Conservation (phyloP, 1,140 invertebrate species). For the Eueides isabella region DNA sequence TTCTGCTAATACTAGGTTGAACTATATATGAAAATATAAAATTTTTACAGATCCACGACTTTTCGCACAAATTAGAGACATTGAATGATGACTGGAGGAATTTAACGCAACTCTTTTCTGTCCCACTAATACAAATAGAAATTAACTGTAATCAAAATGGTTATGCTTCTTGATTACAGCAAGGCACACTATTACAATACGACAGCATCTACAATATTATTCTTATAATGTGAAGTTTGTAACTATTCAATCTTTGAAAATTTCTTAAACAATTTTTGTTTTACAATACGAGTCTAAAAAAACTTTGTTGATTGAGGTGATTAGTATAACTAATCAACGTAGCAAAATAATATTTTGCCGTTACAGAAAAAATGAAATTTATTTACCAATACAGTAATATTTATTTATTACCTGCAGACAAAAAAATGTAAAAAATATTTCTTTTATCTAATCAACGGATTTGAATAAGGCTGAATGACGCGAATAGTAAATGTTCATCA, state of each 20-base stretch:
- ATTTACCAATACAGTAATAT: neutral
- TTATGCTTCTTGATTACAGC: too few relatives aligned
- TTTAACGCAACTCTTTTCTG: too few relatives aligned
- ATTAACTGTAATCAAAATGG: too few relatives aligned
- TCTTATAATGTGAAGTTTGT: too few relatives aligned
- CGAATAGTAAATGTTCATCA: conserved; percentile 43
- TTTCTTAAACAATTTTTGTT: too few relatives aligned
- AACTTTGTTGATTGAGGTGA: neutral
- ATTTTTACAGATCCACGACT: neutral
- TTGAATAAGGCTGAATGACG: conserved; percentile 5
- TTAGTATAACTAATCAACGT: neutral
- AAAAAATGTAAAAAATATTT: neutral
- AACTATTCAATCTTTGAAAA: too few relatives aligned
- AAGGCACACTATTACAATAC: too few relatives aligned
- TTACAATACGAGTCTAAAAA: neutral
- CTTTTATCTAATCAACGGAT: neutral
- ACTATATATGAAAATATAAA: neutral
- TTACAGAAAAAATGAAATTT: too few relatives aligned
- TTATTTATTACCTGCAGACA: neutral
- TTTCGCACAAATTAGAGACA: too few relatives aligned
- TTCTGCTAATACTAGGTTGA: neutral
- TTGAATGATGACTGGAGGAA: too few relatives aligned
- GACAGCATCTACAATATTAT: too few relatives aligned
- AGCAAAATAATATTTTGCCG: neutral
- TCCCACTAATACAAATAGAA: too few relatives aligned